Evolutionary conservation across 2,888 invertebrate genomes (phyloP).

Genomic region (Acrobasis suavella): DNA sequence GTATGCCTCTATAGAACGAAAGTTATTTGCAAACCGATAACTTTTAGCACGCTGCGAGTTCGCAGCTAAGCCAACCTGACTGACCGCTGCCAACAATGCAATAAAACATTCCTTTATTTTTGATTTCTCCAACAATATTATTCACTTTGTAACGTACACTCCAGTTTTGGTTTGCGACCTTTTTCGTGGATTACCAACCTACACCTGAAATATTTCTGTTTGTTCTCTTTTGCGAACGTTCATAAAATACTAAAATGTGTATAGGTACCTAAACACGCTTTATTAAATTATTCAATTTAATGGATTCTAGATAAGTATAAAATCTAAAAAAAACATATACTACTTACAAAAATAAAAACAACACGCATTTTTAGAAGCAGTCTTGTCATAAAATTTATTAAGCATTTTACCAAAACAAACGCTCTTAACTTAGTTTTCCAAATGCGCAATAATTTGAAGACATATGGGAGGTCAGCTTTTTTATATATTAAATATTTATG

Average conservation of each 20-base stretch:
- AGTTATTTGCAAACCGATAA: constrained; percentile 80
- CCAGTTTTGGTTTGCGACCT: background rate
- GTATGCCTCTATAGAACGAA: constrained; percentile 72
- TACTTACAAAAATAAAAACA: too few species aligned
- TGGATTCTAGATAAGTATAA: too few species aligned
- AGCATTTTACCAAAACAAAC: too few species aligned
- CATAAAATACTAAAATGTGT: background rate
- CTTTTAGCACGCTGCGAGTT: constrained; percentile 65
- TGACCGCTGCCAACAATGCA: constrained; percentile 64
- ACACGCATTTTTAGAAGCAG: too few species aligned
- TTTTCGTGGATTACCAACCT: background rate
- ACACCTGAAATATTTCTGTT: background rate
- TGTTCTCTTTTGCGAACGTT: background rate
- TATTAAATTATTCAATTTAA: too few species aligned
- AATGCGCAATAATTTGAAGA: too few species aligned
- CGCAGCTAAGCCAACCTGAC: constrained; percentile 57
- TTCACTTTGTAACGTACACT: constrained; percentile 4
- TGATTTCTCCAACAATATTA: constrained; percentile 17
- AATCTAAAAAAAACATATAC: too few species aligned
- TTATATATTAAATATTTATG: too few species aligned
- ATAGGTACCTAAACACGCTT: background rate
- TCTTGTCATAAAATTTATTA: too few species aligned
- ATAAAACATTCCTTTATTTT: constrained; percentile 56
- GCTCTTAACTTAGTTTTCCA: too few species aligned
- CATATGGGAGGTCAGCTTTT: too few species aligned